phyloP scores from a whole-genome alignment of 2,113 vertebrate species.

The Prinia subflava region DNA sequence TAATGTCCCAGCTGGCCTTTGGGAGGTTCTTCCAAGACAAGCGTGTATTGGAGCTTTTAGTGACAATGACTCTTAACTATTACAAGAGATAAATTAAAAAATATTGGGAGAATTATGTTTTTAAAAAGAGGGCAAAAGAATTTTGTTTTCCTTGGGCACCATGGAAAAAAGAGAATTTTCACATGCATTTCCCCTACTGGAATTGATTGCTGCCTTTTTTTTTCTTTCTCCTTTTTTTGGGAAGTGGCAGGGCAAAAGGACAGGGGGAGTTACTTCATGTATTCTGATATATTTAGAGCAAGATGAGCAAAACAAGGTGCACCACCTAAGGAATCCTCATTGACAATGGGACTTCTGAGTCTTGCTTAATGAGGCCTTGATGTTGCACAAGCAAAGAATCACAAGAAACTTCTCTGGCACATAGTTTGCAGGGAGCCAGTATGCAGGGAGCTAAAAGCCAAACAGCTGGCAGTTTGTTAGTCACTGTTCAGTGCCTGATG shows the following conservation, averaged over 20 bases:
- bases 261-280: not conserved
- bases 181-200: not conserved
- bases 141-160: not conserved
- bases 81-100: not conserved
- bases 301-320: not conserved
- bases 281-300: not conserved
- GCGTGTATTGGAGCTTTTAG: not conserved
- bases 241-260: fast-evolving
- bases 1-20: not conserved
- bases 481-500: not conserved
- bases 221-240: fast-evolving
- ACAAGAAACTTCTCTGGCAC: not conserved
- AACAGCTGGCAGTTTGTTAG: not conserved
- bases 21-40: not conserved
- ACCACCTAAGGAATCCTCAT: not conserved
- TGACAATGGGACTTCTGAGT: not conserved
- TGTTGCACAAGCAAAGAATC: not conserved
- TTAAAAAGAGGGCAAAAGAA: not conserved
- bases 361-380: not conserved
- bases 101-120: not conserved
- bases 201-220: not conserved
- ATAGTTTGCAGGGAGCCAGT: not conserved
- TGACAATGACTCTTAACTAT: not conserved
- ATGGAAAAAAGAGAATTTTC: not conserved
- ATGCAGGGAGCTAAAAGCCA: not conserved